Base-by-base conservation (phyloP, 2,888 invertebrate genomes). In the Phymatocera aterrima region DNA sequence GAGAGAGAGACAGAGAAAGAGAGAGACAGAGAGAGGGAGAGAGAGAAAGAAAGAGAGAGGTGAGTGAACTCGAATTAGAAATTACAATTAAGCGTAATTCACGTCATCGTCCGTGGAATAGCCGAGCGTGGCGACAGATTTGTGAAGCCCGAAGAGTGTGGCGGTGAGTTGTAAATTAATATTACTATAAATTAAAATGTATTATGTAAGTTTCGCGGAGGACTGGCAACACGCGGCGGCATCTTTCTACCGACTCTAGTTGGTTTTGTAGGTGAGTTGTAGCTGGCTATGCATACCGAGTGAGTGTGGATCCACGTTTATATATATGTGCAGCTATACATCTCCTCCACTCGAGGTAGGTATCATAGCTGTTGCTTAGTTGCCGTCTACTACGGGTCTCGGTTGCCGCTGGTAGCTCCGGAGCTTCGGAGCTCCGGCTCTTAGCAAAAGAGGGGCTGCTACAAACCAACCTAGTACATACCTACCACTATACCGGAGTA, bases 161-260 rank as follows among this genome's bases (percentile, higher is more conserved):
- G 72, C 72, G 72, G 48, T 51, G 72, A 79, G 79, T 83, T 81
- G 84, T 83, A 84, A 83, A 83, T 86, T 83, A 84, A 84, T 85
- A 86, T 83, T 83, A 78, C 83, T 82, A 82, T 82, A 82, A 86
- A 86, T 86, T 84, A 86, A 86, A 86, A 84, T 83, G 82, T 83
- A 85, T 85, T 85, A 83, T 84, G 83, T 80, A 84, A 85, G 85
- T 85, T 86, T 82, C 81, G 77, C 81, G 85, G 83, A 72, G 72
- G n/a, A n/a, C n/a, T n/a, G n/a, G 72, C 82, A 79, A 72, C 61
- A 75, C 60, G 65, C 83, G 64, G 80, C 75, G 81, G 80, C 81
- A 84, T 87, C 86, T 84, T 84, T 82, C 34, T 3, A 34, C 72
- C 46, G 43, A 46, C 43, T 46, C 43, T 40, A 43, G 68, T 68